phyloP scores from a whole-genome alignment of 1,140 invertebrate genomes.

The Orchestia grillus region DNA sequence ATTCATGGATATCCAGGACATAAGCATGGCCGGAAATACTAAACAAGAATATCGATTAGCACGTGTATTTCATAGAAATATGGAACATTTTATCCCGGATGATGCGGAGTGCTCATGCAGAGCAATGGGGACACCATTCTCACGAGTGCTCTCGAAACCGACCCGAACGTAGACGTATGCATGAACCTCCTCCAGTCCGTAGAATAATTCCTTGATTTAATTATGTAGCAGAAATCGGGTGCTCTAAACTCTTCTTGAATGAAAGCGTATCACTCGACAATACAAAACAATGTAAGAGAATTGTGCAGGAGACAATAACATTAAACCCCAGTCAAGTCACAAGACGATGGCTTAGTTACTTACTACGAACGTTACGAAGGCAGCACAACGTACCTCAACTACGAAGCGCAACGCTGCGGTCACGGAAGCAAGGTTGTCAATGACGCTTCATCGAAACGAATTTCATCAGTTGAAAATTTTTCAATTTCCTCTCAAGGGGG shows the following conservation, averaged over 20 bases:
- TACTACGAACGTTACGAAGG: not conserved
- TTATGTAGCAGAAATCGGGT: not conserved
- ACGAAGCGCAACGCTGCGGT: not conserved
- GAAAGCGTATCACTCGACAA: not conserved
- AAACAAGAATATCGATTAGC: constrained; percentile 45
- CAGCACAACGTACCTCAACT: not conserved
- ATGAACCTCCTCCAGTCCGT: not conserved
- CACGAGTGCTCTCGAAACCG: not conserved
- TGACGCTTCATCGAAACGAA: not conserved
- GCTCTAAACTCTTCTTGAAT: not conserved
- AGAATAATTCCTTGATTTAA: constrained; percentile 19
- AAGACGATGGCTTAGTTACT: not conserved
- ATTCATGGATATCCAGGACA: not conserved
- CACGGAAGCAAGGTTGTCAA: not conserved
- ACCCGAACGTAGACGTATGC: not conserved
- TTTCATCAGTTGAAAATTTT: not conserved
- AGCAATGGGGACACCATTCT: not conserved
- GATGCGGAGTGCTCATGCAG: not conserved
- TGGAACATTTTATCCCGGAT: constrained; percentile 24
- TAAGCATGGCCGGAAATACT: not conserved
- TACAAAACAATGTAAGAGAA: constrained; percentile 32
- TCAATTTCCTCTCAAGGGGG: not conserved
- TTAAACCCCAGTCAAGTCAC: constrained; percentile 2
- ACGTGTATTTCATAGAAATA: constrained; percentile 56
- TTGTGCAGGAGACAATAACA: constrained; percentile 12